Conservation (phyloP, 2,888 invertebrate genomes). For the Meghimatium bilineatum region DNA sequence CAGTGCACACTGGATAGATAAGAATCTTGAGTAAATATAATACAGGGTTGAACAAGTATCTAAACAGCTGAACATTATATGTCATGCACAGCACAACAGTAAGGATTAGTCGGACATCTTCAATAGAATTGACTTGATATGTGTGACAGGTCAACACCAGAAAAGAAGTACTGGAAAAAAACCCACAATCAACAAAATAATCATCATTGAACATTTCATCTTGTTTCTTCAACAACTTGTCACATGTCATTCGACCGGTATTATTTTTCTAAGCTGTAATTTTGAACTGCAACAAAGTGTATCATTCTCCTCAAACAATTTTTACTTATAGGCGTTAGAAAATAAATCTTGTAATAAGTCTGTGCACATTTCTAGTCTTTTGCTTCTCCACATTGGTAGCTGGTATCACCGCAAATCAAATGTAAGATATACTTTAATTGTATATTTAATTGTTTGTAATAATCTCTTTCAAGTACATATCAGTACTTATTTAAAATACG, state of each 20-base stretch:
- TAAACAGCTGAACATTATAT: neutral
- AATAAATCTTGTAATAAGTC: too few relatives aligned
- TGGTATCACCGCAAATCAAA: neutral
- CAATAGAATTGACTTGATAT: neutral
- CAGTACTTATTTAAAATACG: neutral
- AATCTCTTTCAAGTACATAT: neutral
- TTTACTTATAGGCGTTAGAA: too few relatives aligned
- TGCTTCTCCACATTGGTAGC: neutral
- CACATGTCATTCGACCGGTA: too few relatives aligned
- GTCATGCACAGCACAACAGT: neutral
- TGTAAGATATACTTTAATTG: neutral
- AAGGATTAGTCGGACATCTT: neutral
- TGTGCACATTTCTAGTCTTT: too few relatives aligned
- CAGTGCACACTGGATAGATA: neutral
- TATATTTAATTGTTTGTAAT: neutral
- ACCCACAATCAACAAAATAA: too few relatives aligned
- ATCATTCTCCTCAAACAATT: too few relatives aligned
- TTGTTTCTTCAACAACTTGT: too few relatives aligned
- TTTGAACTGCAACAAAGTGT: too few relatives aligned
- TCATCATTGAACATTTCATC: too few relatives aligned
- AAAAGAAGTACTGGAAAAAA: too few relatives aligned
- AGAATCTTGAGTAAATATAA: neutral
- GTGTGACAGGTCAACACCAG: neutral
- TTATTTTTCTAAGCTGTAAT: too few relatives aligned
- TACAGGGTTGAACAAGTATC: neutral